phyloP scores from a whole-genome alignment of 2,888 invertebrate species.

The Drosophila prostipennis region DNA sequence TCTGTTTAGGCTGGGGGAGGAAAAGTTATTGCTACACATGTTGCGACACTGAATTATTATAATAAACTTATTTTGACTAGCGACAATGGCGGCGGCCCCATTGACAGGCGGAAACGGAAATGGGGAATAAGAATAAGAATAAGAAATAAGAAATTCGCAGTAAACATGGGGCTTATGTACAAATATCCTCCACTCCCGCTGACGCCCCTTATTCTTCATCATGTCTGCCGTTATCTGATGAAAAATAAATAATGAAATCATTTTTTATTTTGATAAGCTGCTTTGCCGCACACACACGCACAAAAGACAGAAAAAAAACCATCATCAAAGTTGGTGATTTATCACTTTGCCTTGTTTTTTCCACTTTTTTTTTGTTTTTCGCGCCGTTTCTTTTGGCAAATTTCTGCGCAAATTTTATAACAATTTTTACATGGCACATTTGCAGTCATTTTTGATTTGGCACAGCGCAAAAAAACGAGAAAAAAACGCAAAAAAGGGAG shows the following conservation, averaged over 20 bases:
- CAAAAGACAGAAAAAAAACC: constrained; percentile 44
- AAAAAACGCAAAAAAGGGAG: not conserved
- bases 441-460: constrained; percentile 72
- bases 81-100: constrained; percentile 24
- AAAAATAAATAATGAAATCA: constrained; percentile 79
- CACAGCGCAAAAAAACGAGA: constrained; percentile 22
- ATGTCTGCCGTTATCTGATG: constrained; percentile 66
- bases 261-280: constrained; percentile 80
- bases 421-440: constrained; percentile 69
- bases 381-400: constrained; percentile 41
- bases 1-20: constrained; percentile 50
- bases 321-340: constrained; percentile 75
- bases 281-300: constrained; percentile 53
- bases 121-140: not conserved
- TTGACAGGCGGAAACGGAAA: constrained; percentile 65
- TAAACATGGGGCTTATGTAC: constrained; percentile 26
- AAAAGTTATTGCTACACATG: constrained; percentile 67
- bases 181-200: not conserved
- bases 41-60: constrained; percentile 73
- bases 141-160: constrained; percentile 43
- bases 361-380: not conserved
- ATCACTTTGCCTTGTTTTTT: constrained; percentile 54
- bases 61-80: constrained; percentile 69
- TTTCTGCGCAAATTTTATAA: constrained; percentile 64
- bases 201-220: constrained; percentile 21